These are phyloP conservation scores for Forficula auricularia DNA, from an alignment of 1,140 invertebrate genomes.

Conservation along the genomic window DNA sequence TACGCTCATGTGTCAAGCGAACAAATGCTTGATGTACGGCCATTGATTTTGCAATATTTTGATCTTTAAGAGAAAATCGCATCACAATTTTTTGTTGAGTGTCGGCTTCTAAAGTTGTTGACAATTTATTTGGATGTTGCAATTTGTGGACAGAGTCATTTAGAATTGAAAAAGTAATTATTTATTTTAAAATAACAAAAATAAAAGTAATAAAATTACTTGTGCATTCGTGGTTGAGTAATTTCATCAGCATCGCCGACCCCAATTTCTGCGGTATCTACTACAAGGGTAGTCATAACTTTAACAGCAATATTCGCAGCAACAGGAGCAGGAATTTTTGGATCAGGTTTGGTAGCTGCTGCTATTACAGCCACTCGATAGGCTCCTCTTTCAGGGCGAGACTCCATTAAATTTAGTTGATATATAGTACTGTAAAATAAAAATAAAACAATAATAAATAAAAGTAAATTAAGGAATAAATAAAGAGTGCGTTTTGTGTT, in stretches of 20 bases:
- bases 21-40: slow-evolving; percentile 86
- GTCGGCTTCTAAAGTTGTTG: slow-evolving; percentile 56
- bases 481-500: not conserved
- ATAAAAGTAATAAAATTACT: slow-evolving; percentile 25
- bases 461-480: not conserved
- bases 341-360: slow-evolving; percentile 35
- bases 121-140: slow-evolving; percentile 48
- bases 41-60: slow-evolving; percentile 43
- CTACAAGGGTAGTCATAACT: slow-evolving; percentile 46
- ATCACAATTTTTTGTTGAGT: slow-evolving; percentile 74
- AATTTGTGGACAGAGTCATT: slow-evolving; percentile 30
- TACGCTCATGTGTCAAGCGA: slow-evolving; percentile 44
- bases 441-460: slow-evolving; percentile 2
- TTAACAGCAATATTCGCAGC: slow-evolving; percentile 47
- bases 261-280: slow-evolving; percentile 72
- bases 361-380: slow-evolving; percentile 65
- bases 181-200: no score
- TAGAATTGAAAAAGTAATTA: no score
- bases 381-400: slow-evolving; percentile 61
- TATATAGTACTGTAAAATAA: slow-evolving; percentile 42
- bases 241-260: slow-evolving; percentile 76
- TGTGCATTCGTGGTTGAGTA: slow-evolving; percentile 55
- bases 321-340: slow-evolving; percentile 31
- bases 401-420: slow-evolving; percentile 59
- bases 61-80: slow-evolving; percentile 64